Conservation (phyloP, 2,888 invertebrate species). For the Drepanosiphum platanoidis region DNA sequence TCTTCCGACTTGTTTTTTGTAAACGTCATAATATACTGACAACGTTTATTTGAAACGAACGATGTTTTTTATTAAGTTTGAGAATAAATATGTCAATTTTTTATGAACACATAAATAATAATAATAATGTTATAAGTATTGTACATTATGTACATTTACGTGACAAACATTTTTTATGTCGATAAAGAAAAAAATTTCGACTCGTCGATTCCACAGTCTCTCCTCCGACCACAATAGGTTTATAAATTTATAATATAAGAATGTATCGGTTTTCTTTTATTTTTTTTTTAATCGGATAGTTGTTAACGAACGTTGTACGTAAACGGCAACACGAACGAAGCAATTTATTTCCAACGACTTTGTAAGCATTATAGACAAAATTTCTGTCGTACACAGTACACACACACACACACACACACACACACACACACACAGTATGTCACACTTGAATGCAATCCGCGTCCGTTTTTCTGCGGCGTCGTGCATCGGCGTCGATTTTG, state of each 20-base stretch:
- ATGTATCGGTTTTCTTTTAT: conserved; percentile 12
- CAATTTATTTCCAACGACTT: no score
- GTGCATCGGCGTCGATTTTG: no score
- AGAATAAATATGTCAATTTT: conserved; percentile 9
- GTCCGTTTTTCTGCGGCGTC: no score
- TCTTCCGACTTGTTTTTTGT: neutral
- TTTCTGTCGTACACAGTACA: no score
- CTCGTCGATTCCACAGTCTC: conserved; percentile 14
- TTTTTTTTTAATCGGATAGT: no score
- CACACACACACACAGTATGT: no score
- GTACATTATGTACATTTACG: conserved; percentile 1
- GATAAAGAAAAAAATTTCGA: neutral
- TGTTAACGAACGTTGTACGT: no score
- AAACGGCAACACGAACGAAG: no score
- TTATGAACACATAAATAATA: neutral
- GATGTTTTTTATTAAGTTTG: neutral
- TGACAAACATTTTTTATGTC: neutral
- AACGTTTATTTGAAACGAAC: neutral
- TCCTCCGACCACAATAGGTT: no score
- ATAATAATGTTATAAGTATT: neutral
- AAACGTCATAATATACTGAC: neutral
- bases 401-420: no score
- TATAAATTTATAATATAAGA: neutral
- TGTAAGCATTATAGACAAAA: no score
- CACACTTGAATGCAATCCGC: no score